These are phyloP conservation scores for Melanotaenia trifasciata DNA, from an alignment of 2,797 vertebrate species.

Conservation along the genomic window DNA sequence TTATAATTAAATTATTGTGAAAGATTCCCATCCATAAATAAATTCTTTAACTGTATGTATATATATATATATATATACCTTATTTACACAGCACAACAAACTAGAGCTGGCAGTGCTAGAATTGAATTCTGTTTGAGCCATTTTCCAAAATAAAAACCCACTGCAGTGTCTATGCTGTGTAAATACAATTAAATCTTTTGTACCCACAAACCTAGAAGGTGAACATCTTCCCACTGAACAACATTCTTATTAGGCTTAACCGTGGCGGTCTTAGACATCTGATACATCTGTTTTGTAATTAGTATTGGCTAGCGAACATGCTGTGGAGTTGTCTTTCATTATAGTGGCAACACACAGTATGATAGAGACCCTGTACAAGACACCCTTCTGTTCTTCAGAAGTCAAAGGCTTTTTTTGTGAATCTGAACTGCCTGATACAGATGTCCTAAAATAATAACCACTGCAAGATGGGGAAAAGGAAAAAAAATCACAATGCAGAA, in stretches of 20 bases:
- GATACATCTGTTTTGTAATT: slow-evolving; percentile 24
- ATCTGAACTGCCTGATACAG: background rate
- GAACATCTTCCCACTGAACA: background rate
- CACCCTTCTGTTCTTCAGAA: slow-evolving; percentile 2
- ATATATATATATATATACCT: no score
- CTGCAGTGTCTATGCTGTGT: background rate
- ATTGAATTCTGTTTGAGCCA: slow-evolving; percentile 11
- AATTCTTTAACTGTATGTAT: no score
- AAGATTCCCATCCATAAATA: slow-evolving; percentile 30
- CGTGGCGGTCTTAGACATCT: slow-evolving; percentile 11
- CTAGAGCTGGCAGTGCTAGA: slow-evolving; percentile 34
- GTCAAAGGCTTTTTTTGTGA: slow-evolving; percentile 1
- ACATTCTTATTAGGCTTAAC: slow-evolving; percentile 2
- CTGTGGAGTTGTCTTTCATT: slow-evolving; percentile 8
- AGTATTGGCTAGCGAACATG: slow-evolving; percentile 13
- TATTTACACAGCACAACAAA: slow-evolving; percentile 19
- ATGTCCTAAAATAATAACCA: background rate
- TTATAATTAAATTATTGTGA: no score
- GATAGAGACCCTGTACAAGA: background rate
- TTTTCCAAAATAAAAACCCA: slow-evolving; percentile 24
- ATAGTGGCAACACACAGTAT: background rate
- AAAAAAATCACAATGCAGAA: slow-evolving; percentile 1
- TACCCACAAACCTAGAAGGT: background rate
- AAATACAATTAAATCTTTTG: slow-evolving; percentile 7
- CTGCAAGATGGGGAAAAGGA: background rate